These are phyloP conservation scores for Prinia subflava DNA, from an alignment of 2,113 vertebrate genomes.

Conservation along the genomic window DNA sequence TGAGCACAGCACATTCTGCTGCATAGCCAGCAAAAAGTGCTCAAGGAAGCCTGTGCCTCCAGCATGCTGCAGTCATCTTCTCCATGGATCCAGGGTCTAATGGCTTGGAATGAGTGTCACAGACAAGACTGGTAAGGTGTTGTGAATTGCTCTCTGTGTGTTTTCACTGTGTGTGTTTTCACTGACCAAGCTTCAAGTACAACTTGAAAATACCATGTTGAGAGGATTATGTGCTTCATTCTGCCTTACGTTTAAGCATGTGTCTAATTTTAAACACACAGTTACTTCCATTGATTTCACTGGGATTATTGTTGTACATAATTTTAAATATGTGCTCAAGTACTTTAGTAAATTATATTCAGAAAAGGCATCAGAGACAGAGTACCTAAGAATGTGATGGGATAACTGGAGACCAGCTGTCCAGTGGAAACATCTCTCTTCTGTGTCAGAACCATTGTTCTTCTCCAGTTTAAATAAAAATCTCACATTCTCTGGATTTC, in stretches of 20 bases:
- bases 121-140: not conserved
- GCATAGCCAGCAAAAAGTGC: not conserved
- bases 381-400: not conserved
- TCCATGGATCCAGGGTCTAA: not conserved
- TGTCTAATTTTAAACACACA: constrained; percentile 9
- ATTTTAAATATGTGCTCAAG: not conserved
- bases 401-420: not conserved
- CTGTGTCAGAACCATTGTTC: not conserved
- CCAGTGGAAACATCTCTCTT: not conserved
- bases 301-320: not conserved
- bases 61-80: not conserved
- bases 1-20: not conserved
- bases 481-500: not conserved
- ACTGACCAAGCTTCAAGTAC: not conserved
- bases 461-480: not conserved
- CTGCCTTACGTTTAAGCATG: not conserved
- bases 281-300: constrained; percentile 4
- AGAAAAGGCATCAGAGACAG: not conserved
- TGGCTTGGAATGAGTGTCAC: not conserved
- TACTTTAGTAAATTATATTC: not conserved
- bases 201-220: not conserved
- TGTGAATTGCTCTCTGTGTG: not conserved
- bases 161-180: not conserved
- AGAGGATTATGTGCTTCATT: constrained; percentile 7
- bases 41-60: not conserved